Base-by-base conservation (phyloP, 2,113 vertebrate species). In the Myxocyprinus asiaticus region DNA sequence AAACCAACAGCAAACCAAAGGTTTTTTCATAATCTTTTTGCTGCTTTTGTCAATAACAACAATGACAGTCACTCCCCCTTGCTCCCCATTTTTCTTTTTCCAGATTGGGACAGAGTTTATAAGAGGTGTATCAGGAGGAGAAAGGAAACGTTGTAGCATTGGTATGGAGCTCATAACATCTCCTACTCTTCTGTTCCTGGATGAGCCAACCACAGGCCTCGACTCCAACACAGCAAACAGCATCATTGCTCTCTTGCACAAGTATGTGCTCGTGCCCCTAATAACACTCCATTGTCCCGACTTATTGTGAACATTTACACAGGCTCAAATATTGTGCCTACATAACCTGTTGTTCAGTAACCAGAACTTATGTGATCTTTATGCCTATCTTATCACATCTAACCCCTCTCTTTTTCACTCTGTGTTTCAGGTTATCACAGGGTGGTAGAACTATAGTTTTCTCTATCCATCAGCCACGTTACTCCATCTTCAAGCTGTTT, bases 391-490 rank as follows among this genome's bases (percentile, higher is more conserved):
- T 7, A 45, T 14, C 43, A 22, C 7, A 33, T 33, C 2, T 77
- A 4, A 8, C 47, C 33, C 55, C 56, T 63, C 10, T 50, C 53
- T 4, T 44, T 14, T 12, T 42, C 50, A 33, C 22, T 33, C 22
- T 33, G 22, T 33, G 22, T 33, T 58, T 43, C 85, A 94, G 93
- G 55, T 81, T 94, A 67, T 93, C 93, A 77, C 87, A 89, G 65
- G 88, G 82, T 63, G 90, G 92, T 2, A 92, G 90, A 84, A 94
- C 93, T 3, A 90, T 94, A 11, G 93, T 94, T 81, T 94, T 94
- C 89, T 94, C 93, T 82, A 94, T 94, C 76, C 93, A 94, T 83
- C 94, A 94, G 82, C 93, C 94, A 0, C 91, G 93, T 10, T 94
- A 91, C 79, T 93, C 94, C 81, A 94, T 94, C 88, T 94, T 93